Conservation (phyloP, 2,797 vertebrate species). For the Fringilla coelebs region DNA sequence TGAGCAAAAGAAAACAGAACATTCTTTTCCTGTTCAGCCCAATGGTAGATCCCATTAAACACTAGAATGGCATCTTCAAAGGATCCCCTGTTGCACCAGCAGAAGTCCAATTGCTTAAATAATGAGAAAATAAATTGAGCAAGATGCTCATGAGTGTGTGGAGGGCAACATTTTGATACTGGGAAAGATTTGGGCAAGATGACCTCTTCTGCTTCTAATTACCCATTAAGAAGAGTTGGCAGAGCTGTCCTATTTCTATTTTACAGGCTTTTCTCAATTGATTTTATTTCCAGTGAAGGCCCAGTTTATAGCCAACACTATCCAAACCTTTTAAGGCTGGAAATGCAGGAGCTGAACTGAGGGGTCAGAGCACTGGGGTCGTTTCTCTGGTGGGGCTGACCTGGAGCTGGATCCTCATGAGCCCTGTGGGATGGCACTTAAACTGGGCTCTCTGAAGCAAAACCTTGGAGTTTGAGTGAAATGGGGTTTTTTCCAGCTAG, state of each 20-base stretch:
- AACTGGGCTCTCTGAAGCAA: not conserved
- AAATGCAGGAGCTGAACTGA: not conserved
- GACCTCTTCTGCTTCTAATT: slow-evolving; percentile 16
- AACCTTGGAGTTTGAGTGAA: not conserved
- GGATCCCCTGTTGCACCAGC: not conserved
- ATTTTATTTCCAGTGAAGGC: not conserved
- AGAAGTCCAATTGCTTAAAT: slow-evolving; percentile 42
- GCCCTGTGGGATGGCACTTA: not conserved
- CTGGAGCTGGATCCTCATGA: not conserved
- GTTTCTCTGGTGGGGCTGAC: not conserved
- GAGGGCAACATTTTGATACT: slow-evolving; percentile 18
- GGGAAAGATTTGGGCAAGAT: not conserved
- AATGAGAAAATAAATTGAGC: slow-evolving; percentile 50
- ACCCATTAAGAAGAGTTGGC: not conserved
- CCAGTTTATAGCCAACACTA: not conserved
- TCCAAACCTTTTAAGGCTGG: not conserved
- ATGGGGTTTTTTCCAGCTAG: not conserved
- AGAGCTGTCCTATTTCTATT: not conserved
- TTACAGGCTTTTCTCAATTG: not conserved
- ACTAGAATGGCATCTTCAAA: not conserved
- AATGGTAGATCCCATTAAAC: not conserved
- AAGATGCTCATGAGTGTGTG: not conserved
- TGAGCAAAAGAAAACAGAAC: slow-evolving; percentile 26
- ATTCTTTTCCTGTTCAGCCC: not conserved
- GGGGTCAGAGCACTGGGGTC: not conserved